Base-by-base conservation (phyloP, 2,113 vertebrate genomes). In the Peromyscus leucopus region DNA sequence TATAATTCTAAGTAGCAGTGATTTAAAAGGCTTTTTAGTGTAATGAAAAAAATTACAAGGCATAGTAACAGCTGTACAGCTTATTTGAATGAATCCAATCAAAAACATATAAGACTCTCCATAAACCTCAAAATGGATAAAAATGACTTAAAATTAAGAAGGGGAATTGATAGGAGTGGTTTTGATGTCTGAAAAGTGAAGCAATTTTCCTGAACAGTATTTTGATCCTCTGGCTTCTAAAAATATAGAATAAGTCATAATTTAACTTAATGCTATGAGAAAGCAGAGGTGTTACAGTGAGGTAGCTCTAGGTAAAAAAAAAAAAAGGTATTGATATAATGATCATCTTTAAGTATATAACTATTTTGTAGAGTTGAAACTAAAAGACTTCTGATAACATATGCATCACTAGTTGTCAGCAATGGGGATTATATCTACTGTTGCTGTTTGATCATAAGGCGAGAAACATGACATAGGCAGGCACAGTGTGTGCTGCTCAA, bases 21-120 rank as follows among this genome's bases (percentile, higher is more conserved):
- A 98, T 98, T 98, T 98, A 98, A 98, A 98, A 95, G 97, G 91
- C 96, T 98, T 99, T 98, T 98, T 98, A 98, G 98, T 98, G 96
- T 93, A 96, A 97, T 97, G 98, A 98, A 98, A 98, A 97, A 98
- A 98, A 98, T 98, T 97, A 98, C 96, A 98, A 98, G 79, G 92
- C 95, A 95, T 69, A 98, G 98, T 97, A 98, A 98, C 98, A 96
- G 90, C 97, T 92, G 95, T 95, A 97, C 94, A 97, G 97, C 84
- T 91, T 96, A 19, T 96, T 98, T 97, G 96, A 98, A 95, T 94
- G 96, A 97, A 97, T 96, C 76, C 61, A 96, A 94, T 98, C 97
- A 98, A 96, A 98, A 71, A 84, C 42, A 67, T 26, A 33, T 67
- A 95, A 93, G 71, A 95, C 67, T 96, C 94, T 42, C 82, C 89